A percentile compares a stretch with the other conserved stretches of the same genome.
Evolutionary conservation across 1,140 invertebrate species (phyloP).

Genomic region (Medauroidea extradentata): DNA sequence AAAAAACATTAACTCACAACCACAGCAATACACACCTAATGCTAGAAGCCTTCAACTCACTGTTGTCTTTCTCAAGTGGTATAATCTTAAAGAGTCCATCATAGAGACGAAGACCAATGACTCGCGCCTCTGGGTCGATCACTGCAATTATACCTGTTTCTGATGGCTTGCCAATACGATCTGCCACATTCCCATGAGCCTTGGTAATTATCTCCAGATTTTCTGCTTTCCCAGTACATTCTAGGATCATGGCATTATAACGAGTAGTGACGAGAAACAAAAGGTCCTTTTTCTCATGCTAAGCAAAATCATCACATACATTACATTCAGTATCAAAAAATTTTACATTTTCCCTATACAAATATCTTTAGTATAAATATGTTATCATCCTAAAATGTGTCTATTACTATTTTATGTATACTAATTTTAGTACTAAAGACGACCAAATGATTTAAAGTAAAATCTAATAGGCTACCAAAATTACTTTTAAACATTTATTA

Average conservation of each 20-base stretch:
- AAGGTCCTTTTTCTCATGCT: slow-evolving; percentile 91
- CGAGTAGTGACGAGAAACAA: slow-evolving; percentile 90
- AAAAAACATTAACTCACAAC: too few species aligned
- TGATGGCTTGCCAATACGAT: slow-evolving; percentile 82
- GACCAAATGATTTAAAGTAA: too few species aligned
- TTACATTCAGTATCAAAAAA: not conserved
- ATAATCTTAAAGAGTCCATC: slow-evolving; percentile 98
- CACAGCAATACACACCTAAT: slow-evolving; percentile 62
- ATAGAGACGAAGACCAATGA: slow-evolving; percentile 92
- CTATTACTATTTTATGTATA: too few species aligned
- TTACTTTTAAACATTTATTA: too few species aligned
- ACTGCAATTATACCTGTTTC: slow-evolving; percentile 94
- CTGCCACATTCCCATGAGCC: slow-evolving; percentile 94
- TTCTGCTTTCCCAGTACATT: slow-evolving; percentile 75
- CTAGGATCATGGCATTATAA: slow-evolving; percentile 96
- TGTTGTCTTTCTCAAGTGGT: slow-evolving; percentile 87
- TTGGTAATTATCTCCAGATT: slow-evolving; percentile 90
- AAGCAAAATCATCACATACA: slow-evolving; percentile 35
- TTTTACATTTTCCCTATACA: too few species aligned
- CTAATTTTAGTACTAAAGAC: too few species aligned
- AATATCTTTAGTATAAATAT: too few species aligned
- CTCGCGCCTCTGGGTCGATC: slow-evolving; percentile 91
- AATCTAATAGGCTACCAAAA: too few species aligned
- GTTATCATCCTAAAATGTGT: too few species aligned
- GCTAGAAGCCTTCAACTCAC: slow-evolving; percentile 90